These are phyloP conservation scores for Heliornis fulica DNA, from an alignment of 2,113 vertebrate genomes.

Conservation along the genomic window DNA sequence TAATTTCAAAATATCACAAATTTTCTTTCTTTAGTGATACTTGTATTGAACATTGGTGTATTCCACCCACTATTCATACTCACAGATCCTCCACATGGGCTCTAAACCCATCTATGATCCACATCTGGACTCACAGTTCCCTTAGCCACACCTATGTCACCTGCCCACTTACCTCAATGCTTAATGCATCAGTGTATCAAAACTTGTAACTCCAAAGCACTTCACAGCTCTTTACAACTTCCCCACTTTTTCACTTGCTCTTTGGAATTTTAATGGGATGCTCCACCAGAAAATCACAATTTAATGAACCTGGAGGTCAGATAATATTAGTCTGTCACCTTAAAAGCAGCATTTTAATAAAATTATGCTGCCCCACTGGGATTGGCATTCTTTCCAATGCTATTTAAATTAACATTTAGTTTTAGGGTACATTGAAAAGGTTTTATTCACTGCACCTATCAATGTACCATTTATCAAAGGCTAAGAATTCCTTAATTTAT, in stretches of 20 bases:
- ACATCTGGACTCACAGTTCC: background rate
- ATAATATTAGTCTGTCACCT: background rate
- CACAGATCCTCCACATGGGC: background rate
- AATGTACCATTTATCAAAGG: background rate
- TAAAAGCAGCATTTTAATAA: conserved; percentile 25
- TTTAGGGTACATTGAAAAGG: background rate
- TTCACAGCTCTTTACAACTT: background rate
- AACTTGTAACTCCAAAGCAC: background rate
- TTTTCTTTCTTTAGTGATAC: background rate
- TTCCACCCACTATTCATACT: background rate
- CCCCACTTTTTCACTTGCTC: background rate
- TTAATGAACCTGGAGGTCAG: conserved; percentile 18
- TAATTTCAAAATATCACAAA: background rate
- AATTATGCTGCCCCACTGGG: background rate
- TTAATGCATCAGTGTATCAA: background rate
- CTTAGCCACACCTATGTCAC: background rate
- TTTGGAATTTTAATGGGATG: background rate
- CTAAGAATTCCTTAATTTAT: background rate
- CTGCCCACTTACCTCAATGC: background rate
- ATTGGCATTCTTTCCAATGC: background rate
- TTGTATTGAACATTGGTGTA: background rate
- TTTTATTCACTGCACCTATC: background rate
- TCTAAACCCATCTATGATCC: background rate
- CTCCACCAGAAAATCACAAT: background rate
- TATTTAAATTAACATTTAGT: background rate